phyloP scores from a whole-genome alignment of 2,797 vertebrate genomes.

The Enteromius fasciolatus region DNA sequence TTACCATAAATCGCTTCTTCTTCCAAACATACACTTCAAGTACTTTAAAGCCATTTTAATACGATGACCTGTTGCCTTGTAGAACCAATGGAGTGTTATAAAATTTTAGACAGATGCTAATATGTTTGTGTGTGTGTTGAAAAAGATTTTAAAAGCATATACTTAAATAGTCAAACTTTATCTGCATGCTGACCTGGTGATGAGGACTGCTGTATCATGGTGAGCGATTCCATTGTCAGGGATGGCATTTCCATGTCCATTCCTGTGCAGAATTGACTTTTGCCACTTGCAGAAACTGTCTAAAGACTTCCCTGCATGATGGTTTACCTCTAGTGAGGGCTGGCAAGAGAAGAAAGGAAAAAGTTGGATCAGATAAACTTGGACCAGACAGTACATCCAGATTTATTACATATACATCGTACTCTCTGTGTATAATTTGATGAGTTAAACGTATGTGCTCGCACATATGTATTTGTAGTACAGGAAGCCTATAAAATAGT shows the following conservation, averaged over 20 bases:
- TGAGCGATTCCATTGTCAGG: slow-evolving; percentile 95
- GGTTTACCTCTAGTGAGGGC: slow-evolving; percentile 96
- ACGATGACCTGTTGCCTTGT: slow-evolving; percentile 18
- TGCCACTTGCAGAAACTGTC: slow-evolving; percentile 99
- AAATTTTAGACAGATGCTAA: slow-evolving; percentile 40
- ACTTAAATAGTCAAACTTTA: slow-evolving; percentile 22
- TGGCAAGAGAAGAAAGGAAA: slow-evolving; percentile 66
- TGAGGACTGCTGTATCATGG: slow-evolving; percentile 95
- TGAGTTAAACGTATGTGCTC: background rate
- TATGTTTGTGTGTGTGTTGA: slow-evolving; percentile 13
- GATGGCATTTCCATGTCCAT: slow-evolving; percentile 92
- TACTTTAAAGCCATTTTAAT: background rate
- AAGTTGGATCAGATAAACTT: slow-evolving; percentile 17
- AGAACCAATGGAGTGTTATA: slow-evolving; percentile 29
- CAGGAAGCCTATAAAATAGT: background rate
- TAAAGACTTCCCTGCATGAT: slow-evolving; percentile 95
- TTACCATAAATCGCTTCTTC: slow-evolving; percentile 39
- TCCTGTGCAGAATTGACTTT: slow-evolving; percentile 93
- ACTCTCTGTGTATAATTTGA: slow-evolving; percentile 6
- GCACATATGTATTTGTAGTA: background rate
- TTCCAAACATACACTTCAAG: slow-evolving; percentile 44
- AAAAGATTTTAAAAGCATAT: slow-evolving; percentile 8
- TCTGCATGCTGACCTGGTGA: slow-evolving; percentile 86
- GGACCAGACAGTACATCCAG: background rate
- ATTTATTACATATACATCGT: slow-evolving; percentile 39